Evolutionary conservation across 2,113 vertebrate genomes (phyloP).

Genomic region (Monopterus albus): DNA sequence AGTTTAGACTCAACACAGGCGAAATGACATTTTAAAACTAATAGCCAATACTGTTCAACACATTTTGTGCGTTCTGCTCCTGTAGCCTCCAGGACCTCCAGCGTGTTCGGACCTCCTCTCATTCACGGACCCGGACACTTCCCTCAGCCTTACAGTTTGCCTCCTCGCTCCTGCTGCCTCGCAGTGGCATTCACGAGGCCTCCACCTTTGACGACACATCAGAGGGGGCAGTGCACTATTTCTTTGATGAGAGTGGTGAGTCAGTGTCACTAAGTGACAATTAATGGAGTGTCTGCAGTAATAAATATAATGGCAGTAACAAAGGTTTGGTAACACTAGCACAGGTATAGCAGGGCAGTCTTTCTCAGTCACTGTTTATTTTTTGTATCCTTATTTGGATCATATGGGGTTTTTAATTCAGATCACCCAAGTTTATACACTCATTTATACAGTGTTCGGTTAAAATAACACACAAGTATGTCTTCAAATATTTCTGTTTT

Average conservation of each 20-base stretch:
- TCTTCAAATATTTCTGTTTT: slow-evolving; percentile 21
- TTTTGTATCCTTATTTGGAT: too few species aligned
- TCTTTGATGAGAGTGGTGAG: slow-evolving; percentile 91
- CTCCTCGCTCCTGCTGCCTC: slow-evolving; percentile 87
- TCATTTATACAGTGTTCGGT: too few species aligned
- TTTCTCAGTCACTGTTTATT: too few species aligned
- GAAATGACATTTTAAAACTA: not conserved
- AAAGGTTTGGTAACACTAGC: too few species aligned
- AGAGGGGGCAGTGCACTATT: slow-evolving; percentile 91
- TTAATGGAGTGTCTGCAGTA: too few species aligned
- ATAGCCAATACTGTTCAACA: not conserved
- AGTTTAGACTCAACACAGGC: not conserved
- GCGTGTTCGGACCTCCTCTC: slow-evolving; percentile 86
- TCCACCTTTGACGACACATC: slow-evolving; percentile 92
- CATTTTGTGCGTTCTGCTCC: not conserved
- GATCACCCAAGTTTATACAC: too few species aligned
- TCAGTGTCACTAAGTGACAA: not conserved
- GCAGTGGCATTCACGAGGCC: slow-evolving; percentile 89
- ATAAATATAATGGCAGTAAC: too few species aligned
- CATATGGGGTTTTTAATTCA: too few species aligned
- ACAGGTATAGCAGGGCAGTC: too few species aligned
- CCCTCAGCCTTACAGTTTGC: slow-evolving; percentile 91
- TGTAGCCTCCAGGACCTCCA: slow-evolving; percentile 89
- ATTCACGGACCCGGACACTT: slow-evolving; percentile 86
- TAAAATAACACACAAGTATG: not conserved